Evolutionary conservation across 2,888 invertebrate species (phyloP).

Genomic region (Phlogophora meticulosa): DNA sequence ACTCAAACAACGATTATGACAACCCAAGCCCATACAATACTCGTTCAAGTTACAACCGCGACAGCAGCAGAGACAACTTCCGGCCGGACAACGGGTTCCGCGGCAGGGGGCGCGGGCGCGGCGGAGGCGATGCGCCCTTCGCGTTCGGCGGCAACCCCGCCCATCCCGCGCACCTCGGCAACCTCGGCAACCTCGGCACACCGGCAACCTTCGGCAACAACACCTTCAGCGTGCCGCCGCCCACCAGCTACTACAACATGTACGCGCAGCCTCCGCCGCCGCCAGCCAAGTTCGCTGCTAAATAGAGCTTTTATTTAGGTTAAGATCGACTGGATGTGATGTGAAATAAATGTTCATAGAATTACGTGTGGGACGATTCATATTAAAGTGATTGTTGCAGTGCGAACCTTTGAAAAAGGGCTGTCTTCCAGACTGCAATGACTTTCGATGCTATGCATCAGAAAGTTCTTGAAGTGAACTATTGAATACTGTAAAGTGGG

Average conservation of each 20-base stretch:
- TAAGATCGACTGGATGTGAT: constrained; percentile 59
- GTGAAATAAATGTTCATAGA: constrained; percentile 57
- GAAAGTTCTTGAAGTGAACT: neutral
- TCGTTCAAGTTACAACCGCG: constrained; percentile 58
- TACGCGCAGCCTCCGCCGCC: constrained; percentile 85
- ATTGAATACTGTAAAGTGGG: neutral
- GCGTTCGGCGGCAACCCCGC: constrained; percentile 63
- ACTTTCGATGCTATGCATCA: constrained; percentile 1
- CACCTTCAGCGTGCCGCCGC: constrained; percentile 74
- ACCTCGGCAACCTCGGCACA: constrained; percentile 72
- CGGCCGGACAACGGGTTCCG: constrained; percentile 77
- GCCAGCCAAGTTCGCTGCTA: constrained; percentile 71
- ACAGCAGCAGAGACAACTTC: constrained; percentile 57
- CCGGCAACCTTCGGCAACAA: no score
- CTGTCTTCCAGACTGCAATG: neutral
- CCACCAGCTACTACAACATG: constrained; percentile 86
- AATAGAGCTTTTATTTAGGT: constrained; percentile 62
- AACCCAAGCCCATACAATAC: constrained; percentile 62
- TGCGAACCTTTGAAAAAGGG: neutral
- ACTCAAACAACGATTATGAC: constrained; percentile 67
- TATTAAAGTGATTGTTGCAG: constrained; percentile 22
- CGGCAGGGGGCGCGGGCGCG: constrained; percentile 73
- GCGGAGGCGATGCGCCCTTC: constrained; percentile 8
- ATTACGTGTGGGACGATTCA: constrained; percentile 27
- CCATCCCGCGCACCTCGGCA: constrained; percentile 62